Evolutionary conservation across 2,888 invertebrate genomes (phyloP).

Genomic region (Gibbula magus): DNA sequence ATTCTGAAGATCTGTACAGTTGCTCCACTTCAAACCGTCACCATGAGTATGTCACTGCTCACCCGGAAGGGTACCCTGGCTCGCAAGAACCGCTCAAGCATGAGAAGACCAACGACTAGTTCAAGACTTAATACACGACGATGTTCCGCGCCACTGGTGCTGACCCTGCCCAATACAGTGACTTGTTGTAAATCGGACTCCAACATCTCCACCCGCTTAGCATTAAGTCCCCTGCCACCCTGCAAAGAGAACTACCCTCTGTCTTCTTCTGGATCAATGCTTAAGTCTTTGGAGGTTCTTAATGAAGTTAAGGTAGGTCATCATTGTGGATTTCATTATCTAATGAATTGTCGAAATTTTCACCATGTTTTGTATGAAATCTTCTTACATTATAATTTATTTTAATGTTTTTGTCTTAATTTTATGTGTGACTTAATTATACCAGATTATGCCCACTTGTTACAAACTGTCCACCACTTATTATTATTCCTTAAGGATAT

Average conservation of each 20-base stretch:
- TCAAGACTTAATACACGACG: neutral
- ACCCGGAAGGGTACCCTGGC: constrained; percentile 42
- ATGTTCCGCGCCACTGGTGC: constrained; percentile 9
- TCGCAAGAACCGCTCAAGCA: constrained; percentile 40
- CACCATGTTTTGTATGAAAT: too few species aligned
- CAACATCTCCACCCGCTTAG: neutral
- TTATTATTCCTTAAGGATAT: too few species aligned
- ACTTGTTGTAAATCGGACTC: constrained; percentile 13
- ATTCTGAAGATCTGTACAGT: neutral
- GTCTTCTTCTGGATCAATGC: neutral
- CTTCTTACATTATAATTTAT: too few species aligned
- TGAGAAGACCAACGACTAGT: constrained; percentile 26
- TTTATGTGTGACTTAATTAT: too few species aligned
- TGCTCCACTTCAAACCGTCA: neutral
- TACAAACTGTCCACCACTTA: too few species aligned
- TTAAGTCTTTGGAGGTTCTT: constrained; percentile 1
- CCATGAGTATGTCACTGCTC: constrained; percentile 31
- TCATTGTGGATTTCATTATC: neutral
- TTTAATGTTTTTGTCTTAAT: too few species aligned
- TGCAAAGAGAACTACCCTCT: constrained; percentile 5
- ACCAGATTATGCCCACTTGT: too few species aligned
- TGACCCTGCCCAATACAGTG: neutral
- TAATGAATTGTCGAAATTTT: neutral
- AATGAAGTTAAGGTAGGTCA: constrained; percentile 1
- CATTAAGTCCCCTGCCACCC: neutral